phyloP scores from a whole-genome alignment of 2,797 vertebrate species.

The Huso huso region DNA sequence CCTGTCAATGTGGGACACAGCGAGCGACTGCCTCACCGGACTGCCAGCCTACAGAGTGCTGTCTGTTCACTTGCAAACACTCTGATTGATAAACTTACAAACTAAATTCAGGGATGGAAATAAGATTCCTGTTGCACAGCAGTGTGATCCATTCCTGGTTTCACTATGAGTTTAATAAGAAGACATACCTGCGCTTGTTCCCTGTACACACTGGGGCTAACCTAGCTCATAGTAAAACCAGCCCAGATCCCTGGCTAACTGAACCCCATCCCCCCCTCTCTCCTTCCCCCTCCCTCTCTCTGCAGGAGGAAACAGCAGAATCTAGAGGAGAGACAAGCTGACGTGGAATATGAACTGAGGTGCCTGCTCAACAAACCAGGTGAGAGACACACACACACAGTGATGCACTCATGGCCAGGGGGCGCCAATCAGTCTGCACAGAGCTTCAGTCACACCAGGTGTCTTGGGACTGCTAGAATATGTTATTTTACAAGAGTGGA shows the following conservation, averaged over 20 bases:
- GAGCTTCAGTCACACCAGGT: not conserved
- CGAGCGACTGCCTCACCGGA: too few relatives aligned
- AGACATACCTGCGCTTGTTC: too few relatives aligned
- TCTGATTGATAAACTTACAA: too few relatives aligned
- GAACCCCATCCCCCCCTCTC: not conserved
- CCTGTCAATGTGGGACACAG: too few relatives aligned
- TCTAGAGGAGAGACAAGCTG: conserved; percentile 81
- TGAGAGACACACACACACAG: conserved; percentile 28
- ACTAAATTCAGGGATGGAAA: too few relatives aligned
- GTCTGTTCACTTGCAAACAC: too few relatives aligned
- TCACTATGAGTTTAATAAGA: too few relatives aligned
- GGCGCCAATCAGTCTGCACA: not conserved
- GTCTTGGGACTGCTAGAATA: not conserved
- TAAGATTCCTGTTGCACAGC: too few relatives aligned
- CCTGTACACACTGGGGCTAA: too few relatives aligned
- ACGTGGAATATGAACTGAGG: conserved; percentile 79
- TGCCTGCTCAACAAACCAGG: conserved; percentile 87
- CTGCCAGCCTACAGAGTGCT: too few relatives aligned
- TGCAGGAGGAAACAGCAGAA: conserved; percentile 78
- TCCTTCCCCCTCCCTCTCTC: conserved; percentile 7
- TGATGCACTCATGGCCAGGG: too few relatives aligned
- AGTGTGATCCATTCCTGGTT: too few relatives aligned
- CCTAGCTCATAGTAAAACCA: not conserved
- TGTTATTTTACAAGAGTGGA: not conserved
- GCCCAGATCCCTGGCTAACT: not conserved